These are phyloP conservation scores for Tichodroma muraria DNA, from an alignment of 2,113 vertebrate genomes.

Conservation along the genomic window DNA sequence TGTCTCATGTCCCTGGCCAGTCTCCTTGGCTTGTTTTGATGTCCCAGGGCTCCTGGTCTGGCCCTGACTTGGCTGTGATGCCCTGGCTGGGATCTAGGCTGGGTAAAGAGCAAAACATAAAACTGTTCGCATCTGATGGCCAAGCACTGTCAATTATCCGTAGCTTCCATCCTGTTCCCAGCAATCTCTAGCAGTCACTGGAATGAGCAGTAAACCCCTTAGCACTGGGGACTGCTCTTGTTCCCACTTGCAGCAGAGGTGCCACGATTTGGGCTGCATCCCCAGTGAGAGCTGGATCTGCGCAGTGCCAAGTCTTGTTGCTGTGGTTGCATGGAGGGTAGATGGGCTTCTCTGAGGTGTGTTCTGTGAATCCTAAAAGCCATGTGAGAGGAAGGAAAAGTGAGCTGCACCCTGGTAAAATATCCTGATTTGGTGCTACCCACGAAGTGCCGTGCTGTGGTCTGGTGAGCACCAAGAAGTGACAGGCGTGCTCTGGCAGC, in stretches of 20 bases:
- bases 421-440: background rate
- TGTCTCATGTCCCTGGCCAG: background rate
- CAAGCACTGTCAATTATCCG: background rate
- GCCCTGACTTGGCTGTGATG: background rate
- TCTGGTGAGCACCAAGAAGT: background rate
- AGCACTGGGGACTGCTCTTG: background rate
- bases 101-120: background rate
- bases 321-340: background rate
- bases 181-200: background rate
- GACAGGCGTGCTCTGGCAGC: background rate
- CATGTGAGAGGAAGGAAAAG: background rate
- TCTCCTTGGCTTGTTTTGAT: background rate
- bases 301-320: background rate
- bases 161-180: background rate
- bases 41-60: background rate
- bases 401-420: background rate
- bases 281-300: background rate
- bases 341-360: background rate
- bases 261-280: background rate
- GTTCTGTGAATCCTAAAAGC: background rate
- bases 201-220: background rate
- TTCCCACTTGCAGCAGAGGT: background rate
- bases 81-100: background rate
- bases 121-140: background rate
- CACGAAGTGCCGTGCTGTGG: background rate